These are phyloP conservation scores for Chelon auratus DNA, from an alignment of 2,797 vertebrate species.

Conservation along the genomic window DNA sequence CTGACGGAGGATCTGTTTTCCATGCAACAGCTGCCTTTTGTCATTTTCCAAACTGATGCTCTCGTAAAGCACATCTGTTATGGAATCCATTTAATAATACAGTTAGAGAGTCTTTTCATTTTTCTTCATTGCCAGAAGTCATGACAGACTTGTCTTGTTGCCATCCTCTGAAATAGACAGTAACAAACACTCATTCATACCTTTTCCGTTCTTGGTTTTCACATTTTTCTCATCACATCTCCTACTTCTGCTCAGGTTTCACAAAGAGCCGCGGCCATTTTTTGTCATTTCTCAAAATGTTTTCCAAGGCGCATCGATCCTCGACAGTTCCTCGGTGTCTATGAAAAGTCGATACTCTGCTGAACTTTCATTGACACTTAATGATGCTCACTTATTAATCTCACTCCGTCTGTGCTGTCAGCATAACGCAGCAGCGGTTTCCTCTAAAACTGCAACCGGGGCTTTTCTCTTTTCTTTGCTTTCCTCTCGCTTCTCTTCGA, in stretches of 20 bases:
- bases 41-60: conserved; percentile 44
- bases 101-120: conserved; percentile 32
- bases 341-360: conserved; percentile 35
- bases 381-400: conserved; percentile 57
- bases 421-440: conserved; percentile 57
- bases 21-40: conserved; percentile 45
- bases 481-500: conserved; percentile 36
- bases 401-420: conserved; percentile 57
- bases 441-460: conserved; percentile 41
- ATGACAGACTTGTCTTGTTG: conserved; percentile 25
- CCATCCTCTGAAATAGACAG: conserved; percentile 5
- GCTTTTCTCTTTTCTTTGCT: conserved; percentile 33
- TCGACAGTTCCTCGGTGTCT: conserved; percentile 24
- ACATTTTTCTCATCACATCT: conserved; percentile 3
- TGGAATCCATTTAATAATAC: conserved; percentile 48
- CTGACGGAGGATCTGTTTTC: conserved; percentile 60
- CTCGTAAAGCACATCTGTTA: conserved; percentile 43
- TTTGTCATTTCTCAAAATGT: conserved; percentile 10
- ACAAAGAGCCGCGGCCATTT: background rate
- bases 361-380: conserved; percentile 60
- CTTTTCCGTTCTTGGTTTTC: background rate
- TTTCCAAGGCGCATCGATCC: conserved; percentile 20
- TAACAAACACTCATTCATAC: conserved; percentile 15
- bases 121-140: conserved; percentile 33
- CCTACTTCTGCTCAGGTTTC: background rate